These are phyloP conservation scores for Acromyrmex heyeri DNA, from an alignment of 1,140 invertebrate species.

Conservation along the genomic window DNA sequence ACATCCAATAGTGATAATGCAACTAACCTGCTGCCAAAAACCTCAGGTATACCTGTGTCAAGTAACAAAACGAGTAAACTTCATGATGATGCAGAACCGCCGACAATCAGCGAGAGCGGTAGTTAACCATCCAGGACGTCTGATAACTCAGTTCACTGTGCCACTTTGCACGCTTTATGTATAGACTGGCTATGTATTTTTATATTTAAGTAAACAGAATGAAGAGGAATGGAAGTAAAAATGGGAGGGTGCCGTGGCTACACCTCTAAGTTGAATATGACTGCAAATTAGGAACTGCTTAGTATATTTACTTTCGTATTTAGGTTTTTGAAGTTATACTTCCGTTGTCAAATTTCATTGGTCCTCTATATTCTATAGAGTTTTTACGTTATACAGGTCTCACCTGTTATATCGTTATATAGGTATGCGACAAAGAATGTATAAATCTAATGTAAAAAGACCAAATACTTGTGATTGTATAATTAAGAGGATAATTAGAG, in stretches of 20 bases:
- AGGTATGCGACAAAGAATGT: slow-evolving; percentile 28
- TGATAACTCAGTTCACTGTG: slow-evolving; percentile 85
- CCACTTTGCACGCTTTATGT: slow-evolving; percentile 86
- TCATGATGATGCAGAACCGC: slow-evolving; percentile 81
- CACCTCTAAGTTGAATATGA: slow-evolving; percentile 64
- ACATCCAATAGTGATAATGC: slow-evolving; percentile 83
- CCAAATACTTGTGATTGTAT: slow-evolving; percentile 64
- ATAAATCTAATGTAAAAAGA: slow-evolving; percentile 60
- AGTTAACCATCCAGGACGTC: slow-evolving; percentile 85
- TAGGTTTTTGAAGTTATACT: slow-evolving; percentile 13
- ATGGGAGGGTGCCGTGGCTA: slow-evolving; percentile 79
- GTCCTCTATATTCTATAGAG: slow-evolving; percentile 38
- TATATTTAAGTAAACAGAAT: slow-evolving; percentile 85
- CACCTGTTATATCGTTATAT: slow-evolving; percentile 33
- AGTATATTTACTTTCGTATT: slow-evolving; percentile 43
- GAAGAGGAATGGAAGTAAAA: slow-evolving; percentile 68
- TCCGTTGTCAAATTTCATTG: slow-evolving; percentile 28
- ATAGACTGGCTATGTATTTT: slow-evolving; percentile 88
- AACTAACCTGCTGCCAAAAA: slow-evolving; percentile 84
- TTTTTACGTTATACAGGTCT: slow-evolving; percentile 35
- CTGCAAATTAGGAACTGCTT: slow-evolving; percentile 48
- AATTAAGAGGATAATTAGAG: slow-evolving; percentile 51
- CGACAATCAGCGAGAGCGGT: slow-evolving; percentile 81
- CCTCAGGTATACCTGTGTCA: slow-evolving; percentile 81
- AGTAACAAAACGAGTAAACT: slow-evolving; percentile 81